Base-by-base conservation (phyloP, 2,888 invertebrate species). In the Mesorhabditis belari region DNA sequence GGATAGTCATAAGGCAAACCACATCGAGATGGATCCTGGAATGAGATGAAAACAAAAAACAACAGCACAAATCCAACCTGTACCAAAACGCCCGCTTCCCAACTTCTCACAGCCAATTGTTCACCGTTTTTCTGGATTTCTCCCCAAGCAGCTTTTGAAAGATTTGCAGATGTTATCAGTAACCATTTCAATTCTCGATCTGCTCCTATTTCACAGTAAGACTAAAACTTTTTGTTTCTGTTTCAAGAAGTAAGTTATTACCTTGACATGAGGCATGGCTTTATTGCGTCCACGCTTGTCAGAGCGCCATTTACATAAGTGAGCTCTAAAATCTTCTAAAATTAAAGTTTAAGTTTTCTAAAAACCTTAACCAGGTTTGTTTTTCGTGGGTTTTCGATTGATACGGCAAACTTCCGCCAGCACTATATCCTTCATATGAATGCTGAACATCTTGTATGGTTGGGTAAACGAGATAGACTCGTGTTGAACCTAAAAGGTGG, bases 71-170 rank as follows among this genome's bases (percentile, higher is more conserved):
- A 35, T 35, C n/a, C n/a, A n/a, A 35, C 70, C n/a, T 61, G 59
- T 28, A 78, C 62, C 23, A 77, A 67, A 9, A 78, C 77, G 4
- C 77, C 77, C 56, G 75, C 64, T 60, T 77, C 77, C 50, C 66
- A 77, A 2, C 74, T 71, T 17, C 77, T 67, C 27, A 74, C 64
- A 57, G 55, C 62, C 21, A 73, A 50, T 44, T 67, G 63, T 0
- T 53, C 55, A 9, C 55, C 50, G 35, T 69, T 63, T 60, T 69
- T 65, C 66, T 70, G 86, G 76, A 84, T 67, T 9, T 84, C 84
- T 49, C 96, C 96, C 96, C 96, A 96, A 0, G 96, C 96, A 1
- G 95, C 92, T 84, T 94, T 95, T 12, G 95, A 96, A 28, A 95
- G 84, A 84, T 98, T 98, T 0, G 91, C 92, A 58, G 94, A 94